Conservation (phyloP, 2,113 vertebrate genomes). For the Podilymbus podiceps region DNA sequence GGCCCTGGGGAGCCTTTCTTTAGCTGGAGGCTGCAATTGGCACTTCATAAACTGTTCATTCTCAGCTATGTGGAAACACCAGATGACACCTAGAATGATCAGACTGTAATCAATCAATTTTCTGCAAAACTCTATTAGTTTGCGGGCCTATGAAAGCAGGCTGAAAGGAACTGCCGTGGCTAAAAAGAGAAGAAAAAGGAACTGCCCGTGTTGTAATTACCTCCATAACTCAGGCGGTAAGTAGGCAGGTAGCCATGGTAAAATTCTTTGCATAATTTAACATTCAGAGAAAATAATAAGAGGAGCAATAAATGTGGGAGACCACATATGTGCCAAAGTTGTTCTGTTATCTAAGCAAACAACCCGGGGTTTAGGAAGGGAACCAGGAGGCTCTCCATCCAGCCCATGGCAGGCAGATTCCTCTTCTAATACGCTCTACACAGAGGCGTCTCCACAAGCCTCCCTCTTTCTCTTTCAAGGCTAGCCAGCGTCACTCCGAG, state of each 20-base stretch:
- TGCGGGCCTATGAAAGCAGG: conserved; percentile 31
- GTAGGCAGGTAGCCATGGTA: conserved; percentile 1
- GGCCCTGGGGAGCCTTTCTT: conserved; percentile 67
- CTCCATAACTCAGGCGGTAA: neutral
- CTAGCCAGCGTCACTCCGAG: conserved; percentile 16
- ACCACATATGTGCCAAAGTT: neutral
- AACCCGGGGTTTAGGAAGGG: neutral
- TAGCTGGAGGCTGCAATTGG: conserved; percentile 64
- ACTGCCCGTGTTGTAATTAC: neutral
- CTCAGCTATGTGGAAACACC: conserved; percentile 60
- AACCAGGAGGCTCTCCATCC: neutral
- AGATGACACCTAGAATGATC: conserved; percentile 64
- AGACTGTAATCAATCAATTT: conserved; percentile 75
- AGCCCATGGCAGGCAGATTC: neutral
- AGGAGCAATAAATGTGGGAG: neutral
- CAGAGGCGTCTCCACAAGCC: neutral
- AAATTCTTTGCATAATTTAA: conserved; percentile 29
- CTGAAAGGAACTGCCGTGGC: neutral
- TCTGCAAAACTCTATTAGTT: conserved; percentile 43
- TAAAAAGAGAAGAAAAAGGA: conserved; percentile 16
- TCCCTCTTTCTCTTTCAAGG: conserved; percentile 10
- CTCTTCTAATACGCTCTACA: neutral
- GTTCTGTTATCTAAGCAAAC: neutral
- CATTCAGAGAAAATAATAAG: neutral
- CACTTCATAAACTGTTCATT: conserved; percentile 75